These are phyloP conservation scores for Zelleria hepariella DNA, from an alignment of 2,888 invertebrate genomes.

Conservation along the genomic window DNA sequence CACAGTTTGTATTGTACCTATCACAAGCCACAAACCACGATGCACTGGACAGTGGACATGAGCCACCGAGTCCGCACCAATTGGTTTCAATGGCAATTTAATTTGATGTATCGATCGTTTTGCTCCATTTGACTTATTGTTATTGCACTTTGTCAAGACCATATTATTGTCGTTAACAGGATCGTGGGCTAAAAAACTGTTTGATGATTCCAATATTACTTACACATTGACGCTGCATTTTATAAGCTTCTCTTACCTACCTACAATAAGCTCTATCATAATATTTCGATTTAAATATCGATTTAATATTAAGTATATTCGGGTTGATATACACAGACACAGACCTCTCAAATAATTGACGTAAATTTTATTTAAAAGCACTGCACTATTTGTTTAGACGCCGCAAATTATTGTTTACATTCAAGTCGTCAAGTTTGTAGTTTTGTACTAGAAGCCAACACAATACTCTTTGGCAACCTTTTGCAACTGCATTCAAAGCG, in stretches of 20 bases:
- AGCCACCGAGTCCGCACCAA: slow-evolving; percentile 28
- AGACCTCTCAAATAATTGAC: background rate
- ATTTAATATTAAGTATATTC: too few species aligned
- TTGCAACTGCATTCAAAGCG: slow-evolving; percentile 15
- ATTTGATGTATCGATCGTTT: slow-evolving; percentile 40
- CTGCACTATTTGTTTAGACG: background rate
- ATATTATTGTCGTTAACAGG: background rate
- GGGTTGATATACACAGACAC: background rate
- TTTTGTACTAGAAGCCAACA: slow-evolving; percentile 6
- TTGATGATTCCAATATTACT: background rate
- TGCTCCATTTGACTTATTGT: slow-evolving; percentile 17
- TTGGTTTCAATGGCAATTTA: slow-evolving; percentile 50
- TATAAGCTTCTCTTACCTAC: too few species aligned
- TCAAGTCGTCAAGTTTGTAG: slow-evolving; percentile 5
- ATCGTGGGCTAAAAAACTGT: background rate
- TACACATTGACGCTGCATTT: too few species aligned
- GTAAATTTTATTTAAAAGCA: too few species aligned
- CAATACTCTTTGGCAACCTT: slow-evolving; percentile 16
- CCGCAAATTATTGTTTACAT: background rate
- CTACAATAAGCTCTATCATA: too few species aligned
- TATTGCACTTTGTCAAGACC: slow-evolving; percentile 5
- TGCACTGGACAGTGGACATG: background rate
- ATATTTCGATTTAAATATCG: too few species aligned
- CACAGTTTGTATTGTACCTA: background rate
- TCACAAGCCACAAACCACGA: background rate